Base-by-base conservation (phyloP, 2,888 invertebrate genomes). In the Cataglyphis cursor region DNA sequence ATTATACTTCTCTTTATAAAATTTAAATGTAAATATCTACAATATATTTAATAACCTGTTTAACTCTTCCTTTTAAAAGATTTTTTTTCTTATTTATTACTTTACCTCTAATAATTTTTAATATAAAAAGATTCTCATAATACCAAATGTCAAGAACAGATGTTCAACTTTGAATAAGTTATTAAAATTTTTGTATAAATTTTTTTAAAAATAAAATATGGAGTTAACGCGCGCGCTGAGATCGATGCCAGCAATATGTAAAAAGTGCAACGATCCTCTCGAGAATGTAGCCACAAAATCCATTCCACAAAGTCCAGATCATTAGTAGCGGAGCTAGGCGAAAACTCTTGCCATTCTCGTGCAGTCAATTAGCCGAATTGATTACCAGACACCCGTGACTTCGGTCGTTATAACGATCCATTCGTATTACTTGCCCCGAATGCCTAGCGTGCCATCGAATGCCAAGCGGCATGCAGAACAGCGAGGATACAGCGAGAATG, bases 391-490 rank as follows among this genome's bases (percentile, higher is more conserved):
- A 70, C 72, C 80, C 81, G 81, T 73, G 61, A 73, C 48, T 81
- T 73, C 41, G 54, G 12, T 59, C 70, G 21, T 78, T 78, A 68
- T 78, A 78, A 68, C 57, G 68, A 78, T 78, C 68, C 78, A 31
- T 68, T 78, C 68, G 66, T 78, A 78, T 78, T 78, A 78, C 78
- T 78, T 68, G 68, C 41, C 57, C 54, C 68, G 59, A 80, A 83
- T 83, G 62, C 83, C 57, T 38, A 51, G 81, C 81, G 61, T 81
- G 81, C 83, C 81, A 41, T 62, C 70, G 74, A n/a, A n/a, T n/a
- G 48, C 57, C 70, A 28, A 75, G 64, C 74, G 83, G 83, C 70
- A 83, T 83, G 85, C 85, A 80, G 80, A 85, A 85, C 83, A 68
- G 64, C 85, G 66, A 73, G 64, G 85, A 85, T 73, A 68, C 64